Evolutionary conservation across 2,888 invertebrate species (phyloP), one percentile per base, ranked within the genome.

Genomic region (Cheilosia urbana): DNA sequence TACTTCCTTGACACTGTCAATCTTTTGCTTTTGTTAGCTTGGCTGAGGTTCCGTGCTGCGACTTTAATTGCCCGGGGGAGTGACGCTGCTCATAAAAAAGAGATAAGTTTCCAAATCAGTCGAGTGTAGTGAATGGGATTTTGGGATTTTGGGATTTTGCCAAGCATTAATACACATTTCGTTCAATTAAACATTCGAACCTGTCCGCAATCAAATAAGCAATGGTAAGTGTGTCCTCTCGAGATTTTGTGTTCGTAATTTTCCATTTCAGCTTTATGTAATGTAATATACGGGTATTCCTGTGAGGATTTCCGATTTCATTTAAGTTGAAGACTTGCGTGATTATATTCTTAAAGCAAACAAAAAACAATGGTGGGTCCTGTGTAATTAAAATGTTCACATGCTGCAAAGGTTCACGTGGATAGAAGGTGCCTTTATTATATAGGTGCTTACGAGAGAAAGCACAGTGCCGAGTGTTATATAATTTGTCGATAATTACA

Each of bases 1-100:
- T 47, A 17, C 19, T 75, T 65, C 34, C 75, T 60, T 75, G 84
- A 68, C 75, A 79, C 75, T 84, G 84, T 65, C 69, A 53, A 53
- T 58, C 40, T 51, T 51, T 24, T 51, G 63, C 4, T 53, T 30
- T 60, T 30, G 7, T 49, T 24, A 11, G 42, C 19, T 62, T 51
- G 6, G 1, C 17, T 51, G 55, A 34, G 37, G 53, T 75, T 11
- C 37, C 5, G 49, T 66, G 9, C 30, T 45, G 65, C 55, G 47
- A 21, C 4, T 47, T 42, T 17, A 51, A 45, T 45, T 37, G 7
- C 47, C 27, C 27, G 2, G 19, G 62, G 63, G 34, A 49, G 60
- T 60, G 60, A 40, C 27, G 49, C 11, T n/a, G 15, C 19, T 11
- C 11, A 7, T 34, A 40, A 40, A 42, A 40, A 51, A 49, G 24